phyloP scores from a whole-genome alignment of 2,797 vertebrate species.

The Neosilurus mollespiculum region DNA sequence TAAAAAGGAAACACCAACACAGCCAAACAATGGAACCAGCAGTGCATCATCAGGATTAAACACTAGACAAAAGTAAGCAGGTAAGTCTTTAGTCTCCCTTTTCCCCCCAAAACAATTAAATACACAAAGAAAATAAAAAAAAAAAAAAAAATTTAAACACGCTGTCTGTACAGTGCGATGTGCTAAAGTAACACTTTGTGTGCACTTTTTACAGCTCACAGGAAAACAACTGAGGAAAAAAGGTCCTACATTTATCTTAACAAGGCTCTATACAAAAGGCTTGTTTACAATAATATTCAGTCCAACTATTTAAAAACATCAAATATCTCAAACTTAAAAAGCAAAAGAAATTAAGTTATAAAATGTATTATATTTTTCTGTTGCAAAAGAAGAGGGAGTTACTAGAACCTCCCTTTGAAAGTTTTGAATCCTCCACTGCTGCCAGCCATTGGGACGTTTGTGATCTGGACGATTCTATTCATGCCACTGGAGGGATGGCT shows the following conservation, averaged over 20 bases:
- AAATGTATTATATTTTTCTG: constrained; percentile 69
- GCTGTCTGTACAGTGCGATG: constrained; percentile 50
- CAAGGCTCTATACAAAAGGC: constrained; percentile 64
- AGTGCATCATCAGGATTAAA: not conserved
- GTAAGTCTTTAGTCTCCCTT: not conserved
- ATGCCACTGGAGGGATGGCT: constrained; percentile 90
- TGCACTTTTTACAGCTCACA: constrained; percentile 64
- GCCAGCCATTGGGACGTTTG: constrained; percentile 86
- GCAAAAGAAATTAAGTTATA: constrained; percentile 67
- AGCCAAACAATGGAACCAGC: not conserved
- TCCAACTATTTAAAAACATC: constrained; percentile 66
- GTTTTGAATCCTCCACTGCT: constrained; percentile 91
- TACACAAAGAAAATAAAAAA: constrained; percentile 45
- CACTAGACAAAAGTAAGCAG: constrained; percentile 11
- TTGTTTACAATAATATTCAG: constrained; percentile 54
- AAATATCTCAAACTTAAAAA: constrained; percentile 67
- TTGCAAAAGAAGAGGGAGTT: constrained; percentile 36
- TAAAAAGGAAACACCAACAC: not conserved
- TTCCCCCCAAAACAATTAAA: constrained; percentile 46
- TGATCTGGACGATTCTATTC: constrained; percentile 96
- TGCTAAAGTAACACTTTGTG: constrained; percentile 59
- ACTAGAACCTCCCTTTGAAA: constrained; percentile 92
- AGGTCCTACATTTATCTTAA: constrained; percentile 64
- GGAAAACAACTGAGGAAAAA: constrained; percentile 58
- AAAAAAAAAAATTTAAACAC: constrained; percentile 57